Evolutionary conservation across 2,113 vertebrate genomes (phyloP).

Genomic region (Cyprinodon variegatus): DNA sequence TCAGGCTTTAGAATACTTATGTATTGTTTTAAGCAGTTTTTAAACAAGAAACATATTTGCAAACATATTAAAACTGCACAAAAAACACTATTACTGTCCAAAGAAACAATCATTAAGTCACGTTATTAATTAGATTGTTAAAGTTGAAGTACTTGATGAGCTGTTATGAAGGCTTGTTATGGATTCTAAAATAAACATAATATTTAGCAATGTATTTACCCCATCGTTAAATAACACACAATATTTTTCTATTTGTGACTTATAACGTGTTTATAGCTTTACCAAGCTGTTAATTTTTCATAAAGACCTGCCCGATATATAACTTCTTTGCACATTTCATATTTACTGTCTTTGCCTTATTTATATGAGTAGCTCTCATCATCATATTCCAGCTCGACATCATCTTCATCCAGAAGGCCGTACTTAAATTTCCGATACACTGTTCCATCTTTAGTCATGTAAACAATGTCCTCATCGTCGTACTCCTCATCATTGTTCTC

Average conservation of each 20-base stretch:
- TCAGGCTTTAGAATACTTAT: neutral
- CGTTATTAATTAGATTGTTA: neutral
- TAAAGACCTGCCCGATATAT: neutral
- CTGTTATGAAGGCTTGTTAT: neutral
- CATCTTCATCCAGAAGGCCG: conserved; percentile 86
- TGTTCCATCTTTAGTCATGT: conserved; percentile 92
- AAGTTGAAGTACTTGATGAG: neutral
- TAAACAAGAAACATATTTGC: neutral
- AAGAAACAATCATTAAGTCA: neutral
- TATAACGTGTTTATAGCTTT: neutral
- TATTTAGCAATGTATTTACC: neutral
- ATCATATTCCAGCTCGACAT: conserved; percentile 90
- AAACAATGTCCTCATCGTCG: conserved; percentile 89
- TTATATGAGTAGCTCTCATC: conserved; percentile 88
- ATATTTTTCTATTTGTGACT: neutral
- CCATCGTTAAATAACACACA: neutral
- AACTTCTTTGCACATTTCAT: neutral
- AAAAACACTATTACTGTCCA: neutral
- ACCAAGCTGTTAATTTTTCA: neutral
- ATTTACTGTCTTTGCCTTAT: conserved; percentile 56
- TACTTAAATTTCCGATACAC: conserved; percentile 93
- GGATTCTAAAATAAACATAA: neutral
- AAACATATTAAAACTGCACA: neutral
- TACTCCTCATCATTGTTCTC: conserved; percentile 79
- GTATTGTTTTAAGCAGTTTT: neutral